Conservation (phyloP, 2,113 vertebrate species). For the Myotis brandtii region DNA sequence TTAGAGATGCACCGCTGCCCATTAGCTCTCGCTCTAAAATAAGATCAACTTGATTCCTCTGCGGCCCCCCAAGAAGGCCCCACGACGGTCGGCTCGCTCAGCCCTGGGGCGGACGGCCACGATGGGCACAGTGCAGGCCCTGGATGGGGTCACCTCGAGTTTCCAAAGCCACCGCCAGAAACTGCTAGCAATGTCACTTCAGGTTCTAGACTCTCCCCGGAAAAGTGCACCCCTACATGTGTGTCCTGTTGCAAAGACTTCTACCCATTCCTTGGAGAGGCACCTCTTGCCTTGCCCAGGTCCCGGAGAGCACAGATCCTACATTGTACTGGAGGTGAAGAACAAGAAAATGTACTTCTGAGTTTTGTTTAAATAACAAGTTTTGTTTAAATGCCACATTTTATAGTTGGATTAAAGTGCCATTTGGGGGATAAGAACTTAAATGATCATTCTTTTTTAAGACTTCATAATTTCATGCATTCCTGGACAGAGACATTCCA, state of each 20-base stretch:
- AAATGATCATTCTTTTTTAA: background rate
- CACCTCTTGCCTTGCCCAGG: background rate
- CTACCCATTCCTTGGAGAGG: background rate
- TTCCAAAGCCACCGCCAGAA: background rate
- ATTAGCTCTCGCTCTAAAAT: constrained; percentile 29
- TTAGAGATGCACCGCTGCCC: background rate
- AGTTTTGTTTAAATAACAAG: background rate
- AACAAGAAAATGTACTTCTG: background rate
- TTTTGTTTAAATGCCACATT: background rate
- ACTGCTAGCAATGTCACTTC: background rate
- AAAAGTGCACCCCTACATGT: background rate
- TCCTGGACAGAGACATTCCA: background rate
- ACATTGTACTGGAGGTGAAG: background rate
- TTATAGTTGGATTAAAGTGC: background rate
- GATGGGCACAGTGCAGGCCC: background rate
- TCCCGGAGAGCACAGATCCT: background rate
- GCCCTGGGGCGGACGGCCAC: accelerated
- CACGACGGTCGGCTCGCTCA: accelerated
- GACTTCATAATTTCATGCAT: background rate
- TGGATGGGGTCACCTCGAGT: background rate
- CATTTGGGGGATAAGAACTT: background rate
- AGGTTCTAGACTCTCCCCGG: background rate
- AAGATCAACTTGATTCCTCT: background rate
- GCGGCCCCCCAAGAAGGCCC: background rate
- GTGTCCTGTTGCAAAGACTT: background rate